Base-by-base conservation (phyloP, 53 echinoderm and acorn worm species). In the Glandiceps talaboti region DNA sequence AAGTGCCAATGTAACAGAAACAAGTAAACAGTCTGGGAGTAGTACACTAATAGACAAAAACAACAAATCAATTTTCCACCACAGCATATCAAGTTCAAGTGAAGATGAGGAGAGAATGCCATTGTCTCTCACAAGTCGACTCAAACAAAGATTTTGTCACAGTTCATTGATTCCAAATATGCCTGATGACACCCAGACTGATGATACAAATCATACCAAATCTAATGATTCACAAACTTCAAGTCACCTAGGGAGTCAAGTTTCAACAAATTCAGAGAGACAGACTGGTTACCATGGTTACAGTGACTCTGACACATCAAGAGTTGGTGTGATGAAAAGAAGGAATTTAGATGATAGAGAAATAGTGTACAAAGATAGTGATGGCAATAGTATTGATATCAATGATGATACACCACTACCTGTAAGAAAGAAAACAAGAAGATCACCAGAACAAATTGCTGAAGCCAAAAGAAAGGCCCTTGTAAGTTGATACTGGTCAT, bases 401-500 rank as follows among this genome's bases (percentile, higher is more conserved):
- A 1, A 14, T 30, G 77, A 29, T 30, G 77, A 32, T 78, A 6
- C 32, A 31, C 25, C 26, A 26, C 27, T 30, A 14, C 32, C 32
- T 28, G 6, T 78, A 0, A 30, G 30, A 72, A 78, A 81, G 29
- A 64, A 82, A n/a, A 77, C 84, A 20, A 88, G 79, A 33, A 84
- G 95, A 74, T 82, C 90, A 26, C 88, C 90, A 14, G 92, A 92
- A 33, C 92, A 95, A 75, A 92, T 95, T 74, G 80, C 84, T 28
- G 83, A 74, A 28, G 75, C 85, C 29, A 95, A 90, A 84, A 32
- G 75, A 28, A 79, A 82, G 73, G 92, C 95, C 26, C 27, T 92
- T 88, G 95, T 95, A 82, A 84, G 84, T 80, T n/a, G n/a, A n/a
- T n/a, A n/a, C n/a, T n/a, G n/a, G n/a, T n/a, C n/a, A n/a, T n/a